Evolutionary conservation across 2,888 invertebrate genomes (phyloP).

Genomic region (Drosophila meridionalis): DNA sequence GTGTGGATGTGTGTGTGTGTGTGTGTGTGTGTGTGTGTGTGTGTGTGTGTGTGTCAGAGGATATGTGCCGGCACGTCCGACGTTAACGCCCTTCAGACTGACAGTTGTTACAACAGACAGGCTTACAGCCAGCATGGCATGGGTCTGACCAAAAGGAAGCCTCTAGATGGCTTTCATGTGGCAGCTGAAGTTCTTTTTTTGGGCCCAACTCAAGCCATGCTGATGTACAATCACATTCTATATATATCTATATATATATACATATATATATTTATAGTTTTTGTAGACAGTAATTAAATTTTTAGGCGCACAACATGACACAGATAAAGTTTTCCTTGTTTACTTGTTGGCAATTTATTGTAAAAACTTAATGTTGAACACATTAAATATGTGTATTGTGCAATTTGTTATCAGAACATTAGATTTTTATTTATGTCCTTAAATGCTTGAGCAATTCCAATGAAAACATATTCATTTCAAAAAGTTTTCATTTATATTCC

Average conservation of each 20-base stretch:
- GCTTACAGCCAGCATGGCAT: not conserved
- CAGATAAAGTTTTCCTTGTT: not conserved
- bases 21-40: conserved; percentile 7
- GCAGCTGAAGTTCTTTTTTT: conserved; percentile 6
- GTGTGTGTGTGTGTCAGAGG: conserved; percentile 16
- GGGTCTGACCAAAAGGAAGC: conserved; percentile 1
- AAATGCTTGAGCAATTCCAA: not conserved
- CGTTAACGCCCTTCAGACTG: conserved; percentile 28
- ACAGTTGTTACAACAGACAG: conserved; percentile 42
- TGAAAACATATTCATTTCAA: not conserved
- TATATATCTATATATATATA: not conserved
- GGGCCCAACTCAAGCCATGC: not conserved
- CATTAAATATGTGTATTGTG: not conserved
- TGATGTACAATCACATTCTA: not conserved
- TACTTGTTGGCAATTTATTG: not conserved
- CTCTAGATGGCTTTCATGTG: conserved; percentile 16
- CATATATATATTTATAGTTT: not conserved
- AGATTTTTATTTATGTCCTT: not conserved
- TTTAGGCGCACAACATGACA: not conserved
- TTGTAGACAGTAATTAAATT: conserved; percentile 23
- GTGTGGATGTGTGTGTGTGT: conserved; percentile 1
- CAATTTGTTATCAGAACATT: not conserved
- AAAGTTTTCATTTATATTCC: not conserved
- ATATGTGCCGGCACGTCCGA: conserved; percentile 39
- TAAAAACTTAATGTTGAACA: not conserved